These are phyloP conservation scores for Accipiter cooperii DNA, from an alignment of 2,113 vertebrate genomes.

Conservation along the genomic window DNA sequence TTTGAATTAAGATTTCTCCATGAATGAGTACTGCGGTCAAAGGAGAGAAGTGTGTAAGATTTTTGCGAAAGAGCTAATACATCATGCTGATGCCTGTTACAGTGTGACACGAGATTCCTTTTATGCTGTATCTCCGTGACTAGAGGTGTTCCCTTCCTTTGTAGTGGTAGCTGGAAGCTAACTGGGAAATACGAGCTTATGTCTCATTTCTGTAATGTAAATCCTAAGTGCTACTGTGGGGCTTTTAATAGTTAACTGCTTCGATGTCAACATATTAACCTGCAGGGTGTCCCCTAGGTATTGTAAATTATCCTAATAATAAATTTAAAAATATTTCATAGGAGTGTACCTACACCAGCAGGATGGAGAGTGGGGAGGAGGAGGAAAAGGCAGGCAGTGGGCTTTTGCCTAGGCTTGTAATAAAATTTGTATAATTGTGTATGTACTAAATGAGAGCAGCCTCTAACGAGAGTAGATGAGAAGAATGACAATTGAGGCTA, in stretches of 20 bases:
- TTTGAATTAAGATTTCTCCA: not conserved
- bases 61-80: not conserved
- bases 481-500: not conserved
- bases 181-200: not conserved
- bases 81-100: not conserved
- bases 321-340: not conserved
- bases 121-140: not conserved
- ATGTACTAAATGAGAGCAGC: slow-evolving; percentile 10
- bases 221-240: not conserved
- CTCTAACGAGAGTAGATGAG: not conserved
- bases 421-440: slow-evolving; percentile 8
- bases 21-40: not conserved
- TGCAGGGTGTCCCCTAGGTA: not conserved
- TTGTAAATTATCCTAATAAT: not conserved
- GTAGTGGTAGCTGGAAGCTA: not conserved
- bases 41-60: not conserved
- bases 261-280: not conserved
- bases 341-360: not conserved
- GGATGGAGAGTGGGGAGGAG: not conserved
- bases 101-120: not conserved
- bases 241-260: not conserved
- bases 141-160: not conserved
- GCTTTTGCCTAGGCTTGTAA: not conserved
- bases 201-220: not conserved
- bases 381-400: not conserved